Evolutionary conservation across 2,797 vertebrate species (phyloP), one percentile per base, ranked within the genome.

Genomic region (Cirrhinus molitorella): DNA sequence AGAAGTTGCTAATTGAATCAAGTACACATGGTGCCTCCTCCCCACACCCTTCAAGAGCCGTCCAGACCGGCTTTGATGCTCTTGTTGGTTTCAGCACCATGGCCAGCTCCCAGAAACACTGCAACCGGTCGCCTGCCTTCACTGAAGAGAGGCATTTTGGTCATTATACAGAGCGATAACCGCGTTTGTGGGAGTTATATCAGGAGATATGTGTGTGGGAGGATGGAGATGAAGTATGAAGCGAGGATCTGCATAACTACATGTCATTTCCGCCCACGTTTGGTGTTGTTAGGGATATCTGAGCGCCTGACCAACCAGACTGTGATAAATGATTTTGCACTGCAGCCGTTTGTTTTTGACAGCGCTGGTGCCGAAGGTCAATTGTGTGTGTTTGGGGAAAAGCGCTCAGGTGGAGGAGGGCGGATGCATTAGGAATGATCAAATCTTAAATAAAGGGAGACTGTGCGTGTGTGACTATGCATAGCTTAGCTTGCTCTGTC

Each of bases 1-100:
- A 93, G 95, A 93, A 91, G 93, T 90, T 85, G 88, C 92, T 98
- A 98, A 99, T 98, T 98, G 95, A 99, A 98, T 98, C 96, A 97
- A 95, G 93, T 94, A 90, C 94, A 88, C 90, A 92, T 88, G 93
- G 73, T 88, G 90, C 93, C 91, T 90, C 78, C 91, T 89, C 78
- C 92, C 74, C 92, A 75, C 90, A 80, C 86, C 90, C 86, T 85
- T 67, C 88, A 81, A 85, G 91, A 88, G 88, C 86, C 89, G 17
- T 73, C 68, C 45, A 65, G 86, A 85, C 13, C 1, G 23, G 87
- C 93, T 94, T 92, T 93, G 81, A 91, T 91, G 93, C 90, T 92
- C 94, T 93, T 94, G 93, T 90, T 89, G 67, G 88, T 90, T 45
- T 92, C 92, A 92, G 94, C 83, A 92, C 90, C 88, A 88, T 13